phyloP scores from a whole-genome alignment of 2,797 vertebrate genomes.

The Hyperoplus lanceolatus region DNA sequence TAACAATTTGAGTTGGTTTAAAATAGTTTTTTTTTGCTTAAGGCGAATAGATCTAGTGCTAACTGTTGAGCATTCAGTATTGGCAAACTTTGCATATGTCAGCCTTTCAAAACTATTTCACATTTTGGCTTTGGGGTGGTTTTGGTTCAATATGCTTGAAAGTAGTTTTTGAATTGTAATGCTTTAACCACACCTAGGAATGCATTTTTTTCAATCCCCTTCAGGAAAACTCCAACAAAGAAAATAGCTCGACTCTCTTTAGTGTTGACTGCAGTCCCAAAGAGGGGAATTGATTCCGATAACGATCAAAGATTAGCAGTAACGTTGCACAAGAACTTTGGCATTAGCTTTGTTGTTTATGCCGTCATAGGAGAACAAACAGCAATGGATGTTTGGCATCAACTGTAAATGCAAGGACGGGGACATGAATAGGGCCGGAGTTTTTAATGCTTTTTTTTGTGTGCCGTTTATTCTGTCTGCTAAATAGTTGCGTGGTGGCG shows the following conservation, averaged over 20 bases:
- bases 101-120: conserved; percentile 10
- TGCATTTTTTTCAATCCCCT: conserved; percentile 34
- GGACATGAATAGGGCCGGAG: conserved; percentile 8
- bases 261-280: conserved; percentile 43
- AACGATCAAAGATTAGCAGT: conserved; percentile 51
- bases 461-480: conserved; percentile 15
- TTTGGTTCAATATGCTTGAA: conserved; percentile 16
- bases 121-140: neutral
- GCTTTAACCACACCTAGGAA: conserved; percentile 15
- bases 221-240: conserved; percentile 21
- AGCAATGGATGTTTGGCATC: conserved; percentile 35
- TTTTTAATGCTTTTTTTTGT: conserved; percentile 6
- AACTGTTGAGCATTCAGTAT: neutral
- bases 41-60: neutral
- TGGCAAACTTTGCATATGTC: conserved; percentile 13
- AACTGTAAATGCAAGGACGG: conserved; percentile 21
- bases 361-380: conserved; percentile 44
- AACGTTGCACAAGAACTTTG: conserved; percentile 40
- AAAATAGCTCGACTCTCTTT: conserved; percentile 31
- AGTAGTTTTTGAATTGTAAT: neutral
- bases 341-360: conserved; percentile 51
- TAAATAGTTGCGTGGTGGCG: conserved; percentile 27
- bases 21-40: neutral
- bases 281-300: conserved; percentile 47
- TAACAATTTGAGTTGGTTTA: neutral